Percentiles rank a stretch among this genome's conserved stretches.
Evolutionary conservation across 2,797 vertebrate genomes (phyloP).

Genomic region (Schizothorax lantsangensis): DNA sequence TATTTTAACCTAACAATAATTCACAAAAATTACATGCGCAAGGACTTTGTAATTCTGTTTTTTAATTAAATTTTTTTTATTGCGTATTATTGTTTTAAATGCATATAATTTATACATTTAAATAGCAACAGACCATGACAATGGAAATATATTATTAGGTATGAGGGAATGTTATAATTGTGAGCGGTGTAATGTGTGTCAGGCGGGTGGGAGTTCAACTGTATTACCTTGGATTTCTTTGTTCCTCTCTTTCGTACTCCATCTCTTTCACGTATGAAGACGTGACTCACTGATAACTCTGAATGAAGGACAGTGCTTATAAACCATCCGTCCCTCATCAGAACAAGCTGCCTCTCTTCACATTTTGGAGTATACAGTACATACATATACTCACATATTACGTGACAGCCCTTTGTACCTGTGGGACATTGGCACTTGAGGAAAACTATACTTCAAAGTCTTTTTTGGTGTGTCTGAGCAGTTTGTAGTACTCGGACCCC

Average conservation of each 20-base stretch:
- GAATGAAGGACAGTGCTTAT: constrained; percentile 75
- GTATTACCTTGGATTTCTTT: constrained; percentile 32
- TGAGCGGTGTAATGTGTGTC: background rate
- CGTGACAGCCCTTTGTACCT: constrained; percentile 12
- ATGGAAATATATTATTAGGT: background rate
- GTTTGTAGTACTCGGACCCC: constrained; percentile 42
- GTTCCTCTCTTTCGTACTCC: constrained; percentile 17
- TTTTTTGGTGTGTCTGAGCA: constrained; percentile 10
- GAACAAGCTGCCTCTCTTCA: constrained; percentile 61
- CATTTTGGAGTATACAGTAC: constrained; percentile 6
- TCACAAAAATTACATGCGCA: background rate
- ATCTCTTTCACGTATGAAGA: constrained; percentile 50
- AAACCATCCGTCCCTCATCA: constrained; percentile 65
- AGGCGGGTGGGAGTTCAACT: background rate
- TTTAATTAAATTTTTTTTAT: background rate
- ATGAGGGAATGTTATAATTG: background rate
- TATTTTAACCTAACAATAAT: background rate
- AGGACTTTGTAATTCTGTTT: background rate
- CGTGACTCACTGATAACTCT: constrained; percentile 73
- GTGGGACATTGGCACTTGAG: constrained; percentile 5
- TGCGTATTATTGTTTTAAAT: background rate
- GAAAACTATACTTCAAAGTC: background rate
- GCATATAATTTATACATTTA: background rate
- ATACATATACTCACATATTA: constrained; percentile 10
- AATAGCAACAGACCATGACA: background rate